Evolutionary conservation across 92 coral and sea anemone genomes (phyloP).

Genomic region (Montipora capitata): DNA sequence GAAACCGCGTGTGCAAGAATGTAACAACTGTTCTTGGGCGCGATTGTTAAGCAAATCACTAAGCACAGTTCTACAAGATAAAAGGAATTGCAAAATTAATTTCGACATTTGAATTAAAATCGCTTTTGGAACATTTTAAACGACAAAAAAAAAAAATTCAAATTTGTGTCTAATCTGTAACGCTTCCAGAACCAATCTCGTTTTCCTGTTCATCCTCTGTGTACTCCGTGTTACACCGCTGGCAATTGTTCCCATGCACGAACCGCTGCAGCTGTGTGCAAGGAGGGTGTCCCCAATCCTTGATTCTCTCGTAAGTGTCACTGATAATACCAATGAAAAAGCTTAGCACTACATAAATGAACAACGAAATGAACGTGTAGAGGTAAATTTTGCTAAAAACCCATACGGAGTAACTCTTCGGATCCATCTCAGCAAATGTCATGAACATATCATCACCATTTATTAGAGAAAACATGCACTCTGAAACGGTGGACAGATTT

Average conservation of each 20-base stretch:
- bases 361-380: slow-evolving; percentile 93
- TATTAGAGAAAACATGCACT: slow-evolving; percentile 94
- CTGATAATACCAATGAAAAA: slow-evolving; percentile 99
- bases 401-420: slow-evolving; percentile 81
- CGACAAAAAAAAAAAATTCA: too few species aligned
- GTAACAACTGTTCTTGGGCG: too few species aligned
- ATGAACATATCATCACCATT: slow-evolving; percentile 98
- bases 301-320: slow-evolving; percentile 95
- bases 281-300: slow-evolving; percentile 98
- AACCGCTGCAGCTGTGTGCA: slow-evolving; percentile 94
- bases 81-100: too few species aligned
- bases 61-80: too few species aligned
- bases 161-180: background rate
- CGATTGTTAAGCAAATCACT: too few species aligned
- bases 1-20: too few species aligned
- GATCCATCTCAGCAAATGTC: slow-evolving; percentile 94
- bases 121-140: too few species aligned
- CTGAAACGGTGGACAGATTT: slow-evolving; percentile 84
- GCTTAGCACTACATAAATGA: slow-evolving; percentile 97
- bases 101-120: too few species aligned
- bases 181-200: slow-evolving; percentile 1
- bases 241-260: slow-evolving; percentile 96
- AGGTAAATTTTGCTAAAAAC: slow-evolving; percentile 97
- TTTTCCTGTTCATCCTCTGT: slow-evolving; percentile 7
- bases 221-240: slow-evolving; percentile 90